Evolutionary conservation across 2,797 vertebrate species (phyloP), one percentile per base, ranked within the genome.

Genomic region (Tadarida brasiliensis): DNA sequence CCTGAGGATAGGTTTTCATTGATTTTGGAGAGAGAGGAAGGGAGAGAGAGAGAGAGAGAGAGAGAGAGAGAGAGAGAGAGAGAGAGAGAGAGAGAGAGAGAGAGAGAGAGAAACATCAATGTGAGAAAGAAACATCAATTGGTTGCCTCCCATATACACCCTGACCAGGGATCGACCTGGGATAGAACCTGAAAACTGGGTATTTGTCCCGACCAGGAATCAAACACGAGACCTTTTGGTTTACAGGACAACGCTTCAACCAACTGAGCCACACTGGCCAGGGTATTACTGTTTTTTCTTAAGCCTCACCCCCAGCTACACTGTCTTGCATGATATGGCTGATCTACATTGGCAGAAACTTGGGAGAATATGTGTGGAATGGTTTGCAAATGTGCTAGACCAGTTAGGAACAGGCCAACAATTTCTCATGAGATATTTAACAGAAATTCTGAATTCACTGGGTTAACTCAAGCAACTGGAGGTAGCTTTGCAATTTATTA

Each of bases 351-450:
- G 86, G 24, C 17, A 70, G 87, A 87, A n/a, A 59, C 51, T 80
- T 93, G 44, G 44, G 57, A 68, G 44, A 82, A 24, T 44, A 56
- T 57, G 28, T 56, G 17, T 88, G 35, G 39, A n/a, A 57, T 80
- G 54, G 83, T 17, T 35, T 56, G 54, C 19, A 63, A 28, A 22
- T 82, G 20, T 76, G 11, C 11, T 63, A 56, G 49, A 49, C 54
- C 51, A 80, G 35, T 88, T 33, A 87, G 49, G 39, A 84, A n/a
- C 51, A 94, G 26, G 49, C 17, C 57, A 84, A 19, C 12, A 39
- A 90, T 54, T 71, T 85, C 76, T 80, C 57, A 70, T 68, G 87
- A 76, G n/a, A 33, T 84, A 65, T 30, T 77, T 74, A 61, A 78
- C 26, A 91, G 33, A 54, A 76, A 90, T 65, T 81, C 76, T 92